Base-by-base conservation (phyloP, 1,140 invertebrate species). In the Dreissena polymorpha region DNA sequence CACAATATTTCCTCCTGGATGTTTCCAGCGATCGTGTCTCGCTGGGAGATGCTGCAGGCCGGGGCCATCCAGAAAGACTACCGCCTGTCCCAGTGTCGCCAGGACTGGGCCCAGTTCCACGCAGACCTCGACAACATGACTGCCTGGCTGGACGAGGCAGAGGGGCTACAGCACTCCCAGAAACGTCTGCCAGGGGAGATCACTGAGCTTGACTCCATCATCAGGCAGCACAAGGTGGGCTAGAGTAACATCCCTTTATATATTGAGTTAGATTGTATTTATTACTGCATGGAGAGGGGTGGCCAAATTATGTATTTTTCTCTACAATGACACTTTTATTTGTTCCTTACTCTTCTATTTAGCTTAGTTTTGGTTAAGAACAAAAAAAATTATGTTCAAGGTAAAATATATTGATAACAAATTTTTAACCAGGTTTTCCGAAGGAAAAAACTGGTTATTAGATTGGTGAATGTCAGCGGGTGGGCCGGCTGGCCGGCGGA, bases 91-190 rank as follows among this genome's bases (percentile, higher is more conserved):
- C 96, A 96, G 91, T 91, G 96, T 63, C 80, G 95, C 89, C 95
- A 96, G 80, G 97, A 97, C 92, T 97, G 97, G 96, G 95, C 96
- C 81, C 97, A 98, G 92, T 94, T 98, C 88, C 95, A 97, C 96
- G 87, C 97, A 90, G 97, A 98, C 92, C 93, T 98, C 10, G 98
- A 97, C 96, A 94, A 96, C 77, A 93, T 98, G 86, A 96, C 98
- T 89, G 96, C 97, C 90, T 98, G 97, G 97, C 93, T 98, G 55
- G 95, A 96, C 89, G 96, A 96, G 86, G 96, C 97, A 0, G 97
- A 98, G 92, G 96, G 95, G 65, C 96, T 95, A 0, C 96, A 97
- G 86, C 95, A 95, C 63, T 93, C 95, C 13, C 95, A 96, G 68
- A 90, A 92, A 8, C 92, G 95, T 10, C 95, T 96, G 14, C 96